phyloP scores from a whole-genome alignment of 1,140 invertebrate species.

The Cotesia chilonis region DNA sequence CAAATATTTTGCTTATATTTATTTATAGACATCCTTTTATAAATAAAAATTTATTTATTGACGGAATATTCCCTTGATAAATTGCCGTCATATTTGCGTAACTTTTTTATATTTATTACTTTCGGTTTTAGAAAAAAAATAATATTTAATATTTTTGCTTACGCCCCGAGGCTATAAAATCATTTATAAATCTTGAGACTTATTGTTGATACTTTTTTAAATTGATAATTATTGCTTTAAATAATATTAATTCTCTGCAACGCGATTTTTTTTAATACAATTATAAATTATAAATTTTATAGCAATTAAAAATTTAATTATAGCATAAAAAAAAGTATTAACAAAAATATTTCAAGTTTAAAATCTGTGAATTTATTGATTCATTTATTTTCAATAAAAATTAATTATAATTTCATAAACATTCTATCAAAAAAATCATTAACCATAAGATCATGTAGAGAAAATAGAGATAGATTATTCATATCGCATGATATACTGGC shows the following conservation, averaged over 20 bases:
- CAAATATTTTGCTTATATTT: neutral
- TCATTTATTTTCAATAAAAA: neutral
- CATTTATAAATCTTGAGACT: too few species aligned
- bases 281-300: too few species aligned
- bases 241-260: too few species aligned
- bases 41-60: neutral
- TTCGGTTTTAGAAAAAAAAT: neutral
- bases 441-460: constrained; percentile 40
- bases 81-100: constrained; percentile 45
- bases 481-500: constrained; percentile 63
- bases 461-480: constrained; percentile 50
- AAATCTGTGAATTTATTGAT: neutral
- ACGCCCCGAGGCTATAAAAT: too few species aligned
- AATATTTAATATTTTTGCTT: neutral
- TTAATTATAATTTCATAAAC: neutral
- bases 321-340: too few species aligned
- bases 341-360: too few species aligned
- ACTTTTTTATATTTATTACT: constrained; percentile 38
- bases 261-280: too few species aligned
- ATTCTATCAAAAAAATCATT: constrained; percentile 8
- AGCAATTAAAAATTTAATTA: too few species aligned
- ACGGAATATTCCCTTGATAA: neutral
- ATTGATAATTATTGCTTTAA: too few species aligned
- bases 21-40: constrained; percentile 1
- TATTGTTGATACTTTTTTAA: too few species aligned